Conservation (phyloP, 2,113 vertebrate species). For the Choloepus hoffmanni region DNA sequence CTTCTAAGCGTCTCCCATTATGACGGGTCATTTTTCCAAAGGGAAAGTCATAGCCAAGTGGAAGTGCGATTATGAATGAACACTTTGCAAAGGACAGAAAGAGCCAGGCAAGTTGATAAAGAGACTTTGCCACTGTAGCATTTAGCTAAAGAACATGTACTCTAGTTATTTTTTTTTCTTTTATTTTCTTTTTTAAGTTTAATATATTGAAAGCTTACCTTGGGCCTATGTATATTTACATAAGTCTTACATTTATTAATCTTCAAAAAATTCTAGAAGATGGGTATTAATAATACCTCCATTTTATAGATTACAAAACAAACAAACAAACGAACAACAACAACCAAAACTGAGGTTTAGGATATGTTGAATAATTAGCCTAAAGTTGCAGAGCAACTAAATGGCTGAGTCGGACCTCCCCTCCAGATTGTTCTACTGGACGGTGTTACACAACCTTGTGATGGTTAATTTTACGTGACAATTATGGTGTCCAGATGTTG, state of each 20-base stretch:
- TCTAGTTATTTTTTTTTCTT: background rate
- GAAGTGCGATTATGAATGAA: background rate
- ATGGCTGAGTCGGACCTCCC: background rate
- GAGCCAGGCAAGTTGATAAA: background rate
- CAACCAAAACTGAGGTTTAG: background rate
- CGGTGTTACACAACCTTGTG: background rate
- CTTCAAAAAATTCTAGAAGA: background rate
- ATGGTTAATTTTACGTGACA: too few species aligned
- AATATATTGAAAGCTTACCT: background rate
- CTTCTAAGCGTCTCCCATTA: background rate
- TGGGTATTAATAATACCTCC: background rate
- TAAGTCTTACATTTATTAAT: background rate
- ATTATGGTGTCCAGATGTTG: too few species aligned
- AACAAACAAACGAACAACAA: too few species aligned
- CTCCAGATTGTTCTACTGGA: background rate
- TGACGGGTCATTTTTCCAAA: background rate
- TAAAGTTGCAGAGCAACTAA: background rate
- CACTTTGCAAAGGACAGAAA: background rate
- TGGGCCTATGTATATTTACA: background rate
- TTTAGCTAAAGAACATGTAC: background rate
- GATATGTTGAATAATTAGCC: background rate
- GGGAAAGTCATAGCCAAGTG: background rate
- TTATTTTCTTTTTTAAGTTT: background rate
- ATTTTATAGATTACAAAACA: background rate
- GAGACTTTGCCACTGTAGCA: background rate